Conservation (phyloP, 2,888 invertebrate species). For the Seira musarum region DNA sequence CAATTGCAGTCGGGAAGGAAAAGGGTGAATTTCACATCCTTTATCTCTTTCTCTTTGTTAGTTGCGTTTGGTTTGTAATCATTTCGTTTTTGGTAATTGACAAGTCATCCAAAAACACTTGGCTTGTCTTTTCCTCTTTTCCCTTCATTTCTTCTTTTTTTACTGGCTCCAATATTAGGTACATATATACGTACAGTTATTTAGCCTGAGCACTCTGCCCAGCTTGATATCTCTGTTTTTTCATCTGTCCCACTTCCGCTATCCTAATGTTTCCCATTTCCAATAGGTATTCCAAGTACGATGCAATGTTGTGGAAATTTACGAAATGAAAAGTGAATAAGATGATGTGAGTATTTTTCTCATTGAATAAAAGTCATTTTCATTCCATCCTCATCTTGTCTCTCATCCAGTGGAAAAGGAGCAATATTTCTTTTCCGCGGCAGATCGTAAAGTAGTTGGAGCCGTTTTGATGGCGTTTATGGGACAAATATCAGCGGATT, state of each 20-base stretch:
- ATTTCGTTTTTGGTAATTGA: conserved; percentile 20
- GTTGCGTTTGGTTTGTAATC: conserved; percentile 10
- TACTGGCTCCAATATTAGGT: too few relatives aligned
- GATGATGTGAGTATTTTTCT: neutral
- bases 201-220: too few relatives aligned
- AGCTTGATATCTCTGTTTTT: too few relatives aligned
- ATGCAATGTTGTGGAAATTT: neutral
- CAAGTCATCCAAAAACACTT: conserved; percentile 30
- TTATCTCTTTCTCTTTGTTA: neutral
- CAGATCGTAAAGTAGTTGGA: neutral
- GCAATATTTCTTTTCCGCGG: neutral
- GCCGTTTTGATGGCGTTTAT: neutral
- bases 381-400: neutral
- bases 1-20: too few relatives aligned
- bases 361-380: neutral
- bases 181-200: too few relatives aligned
- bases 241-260: too few relatives aligned
- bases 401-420: neutral
- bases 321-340: neutral
- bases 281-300: neutral
- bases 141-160: neutral
- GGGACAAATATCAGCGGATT: neutral
- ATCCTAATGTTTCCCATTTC: too few relatives aligned
- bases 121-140: conserved; percentile 1
- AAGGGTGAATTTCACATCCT: too few relatives aligned